These are phyloP conservation scores for Stichopus horrens DNA, from an alignment of 53 echinoderm and acorn worm species.

Conservation along the genomic window DNA sequence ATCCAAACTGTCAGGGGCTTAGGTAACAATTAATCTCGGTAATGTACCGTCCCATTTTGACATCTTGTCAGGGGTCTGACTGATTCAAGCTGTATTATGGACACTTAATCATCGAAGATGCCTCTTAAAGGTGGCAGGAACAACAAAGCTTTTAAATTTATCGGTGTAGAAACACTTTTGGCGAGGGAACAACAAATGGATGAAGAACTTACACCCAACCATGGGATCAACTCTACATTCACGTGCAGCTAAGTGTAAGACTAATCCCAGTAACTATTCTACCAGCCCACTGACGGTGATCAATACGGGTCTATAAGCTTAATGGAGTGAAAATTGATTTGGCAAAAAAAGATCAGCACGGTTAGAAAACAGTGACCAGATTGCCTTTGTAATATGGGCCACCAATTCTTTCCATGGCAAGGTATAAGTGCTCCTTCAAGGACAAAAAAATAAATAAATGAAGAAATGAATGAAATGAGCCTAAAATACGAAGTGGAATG, in stretches of 20 bases:
- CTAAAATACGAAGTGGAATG: too few species aligned
- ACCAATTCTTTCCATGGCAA: too few species aligned
- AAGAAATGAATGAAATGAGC: too few species aligned
- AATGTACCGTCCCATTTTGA: slow-evolving; percentile 16
- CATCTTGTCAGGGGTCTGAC: slow-evolving; percentile 16
- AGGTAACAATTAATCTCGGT: slow-evolving; percentile 26
- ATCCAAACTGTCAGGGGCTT: not conserved
- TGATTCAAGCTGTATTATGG: slow-evolving; percentile 18
- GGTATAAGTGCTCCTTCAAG: too few species aligned
- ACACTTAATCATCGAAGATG: slow-evolving; percentile 18
- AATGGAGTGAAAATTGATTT: slow-evolving; percentile 7
- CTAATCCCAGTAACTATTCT: too few species aligned
- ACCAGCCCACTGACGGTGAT: not conserved
- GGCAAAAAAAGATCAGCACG: not conserved
- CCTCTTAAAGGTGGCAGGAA: slow-evolving; percentile 8
- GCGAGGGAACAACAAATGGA: too few species aligned
- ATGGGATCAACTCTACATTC: too few species aligned
- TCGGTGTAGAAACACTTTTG: not conserved
- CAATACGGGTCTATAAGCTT: not conserved
- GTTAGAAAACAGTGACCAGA: too few species aligned
- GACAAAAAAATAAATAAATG: too few species aligned
- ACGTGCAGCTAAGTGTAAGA: too few species aligned
- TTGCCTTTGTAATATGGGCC: too few species aligned
- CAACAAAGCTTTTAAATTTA: slow-evolving; percentile 19
- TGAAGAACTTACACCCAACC: too few species aligned